Base-by-base conservation (phyloP, 92 coral and sea anemone species). In the Isaurus tuberculatus region DNA sequence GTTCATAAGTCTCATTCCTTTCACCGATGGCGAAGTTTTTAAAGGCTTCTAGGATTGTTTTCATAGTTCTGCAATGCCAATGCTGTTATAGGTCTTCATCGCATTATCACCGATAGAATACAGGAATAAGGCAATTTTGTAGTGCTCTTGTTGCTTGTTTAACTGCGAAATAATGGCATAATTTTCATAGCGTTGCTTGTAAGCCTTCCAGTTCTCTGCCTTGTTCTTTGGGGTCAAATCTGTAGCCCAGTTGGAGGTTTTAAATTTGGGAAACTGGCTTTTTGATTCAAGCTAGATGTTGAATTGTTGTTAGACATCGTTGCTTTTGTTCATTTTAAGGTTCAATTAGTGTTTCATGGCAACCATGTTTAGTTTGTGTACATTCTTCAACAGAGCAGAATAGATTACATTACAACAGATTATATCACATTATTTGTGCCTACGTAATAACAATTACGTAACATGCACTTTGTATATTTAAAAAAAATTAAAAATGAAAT, bases 11-110 rank as follows among this genome's bases (percentile, higher is more conserved):
- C 48, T 86, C 74, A 29, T 86, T 86, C 22, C 53, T 65, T 28
- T 86, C 81, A 17, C 89, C 85, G 36, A 86, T 86, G 3, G 89
- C 23, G 58, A 66, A 86, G n/a, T 79, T 55, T 5, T 79, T 55
- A 20, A 86, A 79, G 81, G 69, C 2, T 79, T 27, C 8, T 86
- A 85, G 57, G 79, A 86, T 16, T 67, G 33, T 22, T n/a, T n/a
- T n/a, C n/a, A n/a, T n/a, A n/a, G n/a, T n/a, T n/a, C n/a, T n/a
- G n/a, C n/a, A n/a, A n/a, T n/a, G n/a, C n/a, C n/a, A n/a, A 78
- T 9, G 67, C 89, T 85, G 79, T 86, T 86, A 37, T 43, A 79
- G 19, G 79, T 64, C 53, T 85, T 86, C 23, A 67, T 23, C 13
- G 89, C 89, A 16, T 86, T 79, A 1, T 75, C 40, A 30, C 84